A percentile compares a stretch with the other conserved stretches of the same genome.
Evolutionary conservation across 2,888 invertebrate genomes (phyloP).

Genomic region (Pyrocoelia pectoralis): DNA sequence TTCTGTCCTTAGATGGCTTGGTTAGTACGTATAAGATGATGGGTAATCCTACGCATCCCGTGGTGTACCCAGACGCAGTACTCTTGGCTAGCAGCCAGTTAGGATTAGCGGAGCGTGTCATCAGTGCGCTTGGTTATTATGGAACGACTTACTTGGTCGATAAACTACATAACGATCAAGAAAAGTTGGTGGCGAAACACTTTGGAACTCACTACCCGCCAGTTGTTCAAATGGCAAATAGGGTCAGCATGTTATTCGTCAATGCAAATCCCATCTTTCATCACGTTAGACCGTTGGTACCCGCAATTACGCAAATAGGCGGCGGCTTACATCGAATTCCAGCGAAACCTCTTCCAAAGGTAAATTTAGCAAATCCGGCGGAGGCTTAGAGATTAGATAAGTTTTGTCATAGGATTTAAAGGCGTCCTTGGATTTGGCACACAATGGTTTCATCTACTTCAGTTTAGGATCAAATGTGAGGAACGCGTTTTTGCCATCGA

Average conservation of each 20-base stretch:
- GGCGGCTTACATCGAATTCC: conserved; percentile 56
- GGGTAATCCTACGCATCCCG: conserved; percentile 64
- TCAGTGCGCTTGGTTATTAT: too few relatives aligned
- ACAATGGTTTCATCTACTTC: conserved; percentile 56
- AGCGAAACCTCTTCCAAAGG: conserved; percentile 56
- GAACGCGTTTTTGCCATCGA: conserved; percentile 48
- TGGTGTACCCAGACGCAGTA: conserved; percentile 61
- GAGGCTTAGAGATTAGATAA: neutral
- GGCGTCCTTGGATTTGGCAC: conserved; percentile 33
- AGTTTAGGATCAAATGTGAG: conserved; percentile 59
- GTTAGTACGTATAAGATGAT: conserved; percentile 62
- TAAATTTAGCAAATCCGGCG: conserved; percentile 33
- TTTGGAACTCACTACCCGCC: conserved; percentile 27
- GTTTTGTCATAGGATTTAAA: conserved; percentile 3
- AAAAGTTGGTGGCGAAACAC: neutral
- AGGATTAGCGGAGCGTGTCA: too few relatives aligned
- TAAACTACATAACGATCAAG: too few relatives aligned
- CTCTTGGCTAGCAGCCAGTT: too few relatives aligned
- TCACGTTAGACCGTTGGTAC: conserved; percentile 55
- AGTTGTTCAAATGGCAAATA: conserved; percentile 41
- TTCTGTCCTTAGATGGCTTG: conserved; percentile 61
- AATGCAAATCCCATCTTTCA: conserved; percentile 58
- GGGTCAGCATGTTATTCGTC: conserved; percentile 56
- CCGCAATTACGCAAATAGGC: conserved; percentile 57
- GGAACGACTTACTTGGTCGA: too few relatives aligned